Base-by-base conservation (phyloP, 2,113 vertebrate genomes). In the Pachycephala philippinensis region DNA sequence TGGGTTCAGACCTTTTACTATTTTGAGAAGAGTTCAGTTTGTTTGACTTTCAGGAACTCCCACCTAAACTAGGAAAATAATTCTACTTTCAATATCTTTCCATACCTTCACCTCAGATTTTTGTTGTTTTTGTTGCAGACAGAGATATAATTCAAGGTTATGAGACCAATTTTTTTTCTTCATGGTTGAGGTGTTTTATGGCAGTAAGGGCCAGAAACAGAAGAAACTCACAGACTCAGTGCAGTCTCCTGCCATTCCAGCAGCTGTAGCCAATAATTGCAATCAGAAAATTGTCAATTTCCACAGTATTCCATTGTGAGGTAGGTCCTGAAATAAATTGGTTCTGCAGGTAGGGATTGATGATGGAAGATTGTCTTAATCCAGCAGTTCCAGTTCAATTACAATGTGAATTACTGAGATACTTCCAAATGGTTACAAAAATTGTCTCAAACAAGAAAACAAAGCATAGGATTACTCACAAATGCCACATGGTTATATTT, bases 321-420 rank as follows among this genome's bases (percentile, higher is more conserved):
- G 70, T 63, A 85, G 74, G 50, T 63, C 40, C 57, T 83, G 81
- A 89, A 87, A 35, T 76, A 92, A 95, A 96, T 57, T 78, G 65
- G 40, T 82, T 91, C 49, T 69, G 70, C 45, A 91, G n/a, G 57
- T 64, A 82, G 70, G 40, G 57, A 87, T 5, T 65, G 69, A 83
- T 76, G 83, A 84, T 65, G 9, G 80, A 89, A 81, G 85, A 89
- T 13, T 76, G 66, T 63, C 66, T 94, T 94, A 88, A 88, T 91
- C 68, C 71, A 88, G 33, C 45, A 88, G 85, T 81, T 90, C 44
- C 60, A 88, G 42, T 87, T 94, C 88, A 77, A 83, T 90, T 93
- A 70, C 37, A 74, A 16, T 10, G 71, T 77, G 45, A 87, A 63
- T 70, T 71, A 74, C 68, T 70, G 47, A 77, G 28, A 28, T 63